phyloP scores from a whole-genome alignment of 2,888 invertebrate genomes.

The Idaea biselata region DNA sequence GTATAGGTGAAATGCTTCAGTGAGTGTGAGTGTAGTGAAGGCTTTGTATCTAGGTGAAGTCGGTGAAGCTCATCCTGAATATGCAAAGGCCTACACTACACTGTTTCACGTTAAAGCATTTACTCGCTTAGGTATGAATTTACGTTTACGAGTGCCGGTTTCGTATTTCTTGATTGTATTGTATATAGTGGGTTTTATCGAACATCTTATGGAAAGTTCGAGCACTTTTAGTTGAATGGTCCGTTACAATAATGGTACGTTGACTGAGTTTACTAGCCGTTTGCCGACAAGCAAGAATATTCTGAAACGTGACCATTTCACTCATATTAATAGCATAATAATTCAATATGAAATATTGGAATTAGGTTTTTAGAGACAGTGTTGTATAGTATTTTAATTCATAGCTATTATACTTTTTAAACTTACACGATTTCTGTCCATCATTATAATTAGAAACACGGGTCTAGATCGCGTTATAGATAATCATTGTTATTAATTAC shows the following conservation, averaged over 20 bases:
- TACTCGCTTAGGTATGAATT: conserved; percentile 53
- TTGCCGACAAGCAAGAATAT: background rate
- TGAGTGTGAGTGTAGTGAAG: conserved; percentile 30
- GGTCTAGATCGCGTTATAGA: no score
- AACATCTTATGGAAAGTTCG: conserved; percentile 40
- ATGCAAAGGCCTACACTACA: conserved; percentile 50
- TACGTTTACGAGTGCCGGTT: conserved; percentile 50
- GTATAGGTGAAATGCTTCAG: conserved; percentile 42
- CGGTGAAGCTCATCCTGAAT: conserved; percentile 43
- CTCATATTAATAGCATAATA: background rate
- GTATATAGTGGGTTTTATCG: conserved; percentile 44
- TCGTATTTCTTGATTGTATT: conserved; percentile 45
- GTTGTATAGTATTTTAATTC: no score
- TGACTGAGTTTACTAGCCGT: background rate
- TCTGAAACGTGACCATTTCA: background rate
- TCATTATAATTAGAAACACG: no score
- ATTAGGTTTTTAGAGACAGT: no score
- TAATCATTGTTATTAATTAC: no score
- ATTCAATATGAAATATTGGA: no score
- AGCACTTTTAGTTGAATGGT: conserved; percentile 25
- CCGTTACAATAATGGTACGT: conserved; percentile 23
- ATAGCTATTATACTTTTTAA: no score
- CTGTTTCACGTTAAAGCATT: conserved; percentile 45
- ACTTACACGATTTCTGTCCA: no score
- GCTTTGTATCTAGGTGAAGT: conserved; percentile 46